These are phyloP conservation scores for Octonoba sinensis DNA, from an alignment of 2,888 invertebrate species.

Conservation along the genomic window DNA sequence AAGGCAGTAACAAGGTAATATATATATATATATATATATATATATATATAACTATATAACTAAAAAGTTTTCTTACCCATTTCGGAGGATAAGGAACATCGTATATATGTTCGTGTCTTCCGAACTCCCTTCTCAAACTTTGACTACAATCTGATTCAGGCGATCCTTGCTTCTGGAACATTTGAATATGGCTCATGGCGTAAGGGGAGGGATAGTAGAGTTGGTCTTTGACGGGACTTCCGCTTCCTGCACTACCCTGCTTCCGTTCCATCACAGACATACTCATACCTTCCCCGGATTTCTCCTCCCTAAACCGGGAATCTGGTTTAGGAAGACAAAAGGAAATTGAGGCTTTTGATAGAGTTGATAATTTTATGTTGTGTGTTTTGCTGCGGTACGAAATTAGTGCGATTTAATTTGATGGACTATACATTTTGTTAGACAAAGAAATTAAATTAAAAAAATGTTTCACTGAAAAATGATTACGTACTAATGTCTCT, in stretches of 20 bases:
- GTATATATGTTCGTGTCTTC: conserved; percentile 65
- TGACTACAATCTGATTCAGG: conserved; percentile 59
- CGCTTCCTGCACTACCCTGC: conserved; percentile 63
- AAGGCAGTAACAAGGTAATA: too few relatives aligned
- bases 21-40: not conserved
- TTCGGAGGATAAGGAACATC: conserved; percentile 67
- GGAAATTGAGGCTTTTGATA: not conserved
- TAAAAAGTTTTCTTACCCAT: conserved; percentile 59
- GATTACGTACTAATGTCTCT: too few relatives aligned
- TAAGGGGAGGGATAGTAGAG: conserved; percentile 65
- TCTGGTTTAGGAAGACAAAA: conserved; percentile 35
- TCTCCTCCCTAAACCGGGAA: conserved; percentile 60
- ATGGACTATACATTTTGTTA: too few relatives aligned
- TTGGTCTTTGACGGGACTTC: conserved; percentile 64
- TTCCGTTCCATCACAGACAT: conserved; percentile 65
- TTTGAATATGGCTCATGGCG: conserved; percentile 64
- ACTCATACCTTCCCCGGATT: conserved; percentile 61
- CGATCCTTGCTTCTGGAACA: conserved; percentile 61
- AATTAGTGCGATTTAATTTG: too few relatives aligned
- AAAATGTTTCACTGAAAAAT: too few relatives aligned
- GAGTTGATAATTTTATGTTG: too few relatives aligned
- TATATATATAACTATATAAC: not conserved
- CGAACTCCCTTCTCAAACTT: conserved; percentile 58
- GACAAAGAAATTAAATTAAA: too few relatives aligned
- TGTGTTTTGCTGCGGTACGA: too few relatives aligned